Evolutionary conservation across 1,140 invertebrate species (phyloP).

Genomic region (Tetramorium alpestre): DNA sequence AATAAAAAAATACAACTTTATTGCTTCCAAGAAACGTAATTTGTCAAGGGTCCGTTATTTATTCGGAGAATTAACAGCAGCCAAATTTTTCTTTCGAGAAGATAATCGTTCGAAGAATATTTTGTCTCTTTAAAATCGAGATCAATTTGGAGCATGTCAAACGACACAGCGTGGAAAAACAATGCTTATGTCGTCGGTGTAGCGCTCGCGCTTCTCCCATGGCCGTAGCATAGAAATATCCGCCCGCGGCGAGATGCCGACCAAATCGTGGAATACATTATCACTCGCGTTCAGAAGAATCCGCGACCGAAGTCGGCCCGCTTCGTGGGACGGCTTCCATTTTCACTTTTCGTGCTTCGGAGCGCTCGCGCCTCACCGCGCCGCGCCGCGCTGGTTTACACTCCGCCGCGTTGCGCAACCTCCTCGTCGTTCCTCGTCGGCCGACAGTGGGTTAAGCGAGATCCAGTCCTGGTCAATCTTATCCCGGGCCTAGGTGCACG

Average conservation of each 20-base stretch:
- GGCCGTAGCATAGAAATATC: neutral
- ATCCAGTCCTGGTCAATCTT: conserved; percentile 79
- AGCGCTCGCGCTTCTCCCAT: conserved; percentile 28
- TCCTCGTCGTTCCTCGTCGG: conserved; percentile 58
- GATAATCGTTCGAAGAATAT: neutral
- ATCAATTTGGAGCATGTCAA: neutral
- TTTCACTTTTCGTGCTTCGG: conserved; percentile 77
- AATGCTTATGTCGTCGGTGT: neutral
- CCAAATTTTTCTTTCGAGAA: neutral
- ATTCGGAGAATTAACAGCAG: neutral
- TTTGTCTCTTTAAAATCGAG: neutral
- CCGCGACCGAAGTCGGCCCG: conserved; percentile 42
- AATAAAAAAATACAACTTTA: neutral
- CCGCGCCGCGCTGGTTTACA: conserved; percentile 61
- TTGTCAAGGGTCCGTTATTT: neutral
- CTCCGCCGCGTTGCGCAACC: conserved; percentile 72
- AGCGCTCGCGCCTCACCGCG: conserved; percentile 2
- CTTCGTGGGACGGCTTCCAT: conserved; percentile 64
- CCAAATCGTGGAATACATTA: conserved; percentile 65
- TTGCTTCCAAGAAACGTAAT: neutral
- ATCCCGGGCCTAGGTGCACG: conserved; percentile 65
- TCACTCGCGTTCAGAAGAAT: neutral
- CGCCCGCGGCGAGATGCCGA: conserved; percentile 24
- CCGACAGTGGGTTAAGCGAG: conserved; percentile 73
- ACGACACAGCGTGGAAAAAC: neutral